Evolutionary conservation across 1,140 invertebrate species (phyloP).

Genomic region (Tetranychus urticae): DNA sequence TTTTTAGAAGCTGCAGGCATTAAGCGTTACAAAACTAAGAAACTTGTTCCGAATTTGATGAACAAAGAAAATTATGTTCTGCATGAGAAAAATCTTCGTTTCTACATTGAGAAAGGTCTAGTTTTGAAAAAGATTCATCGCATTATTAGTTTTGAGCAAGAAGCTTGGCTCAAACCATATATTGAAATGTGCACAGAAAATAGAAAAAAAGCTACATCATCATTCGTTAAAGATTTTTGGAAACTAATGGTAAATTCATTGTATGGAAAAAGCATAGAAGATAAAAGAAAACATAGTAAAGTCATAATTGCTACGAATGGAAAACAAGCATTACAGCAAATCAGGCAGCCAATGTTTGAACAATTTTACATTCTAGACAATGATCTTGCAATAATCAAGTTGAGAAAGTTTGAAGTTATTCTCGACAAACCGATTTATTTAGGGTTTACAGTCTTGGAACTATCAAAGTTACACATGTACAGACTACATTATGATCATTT

Average conservation of each 20-base stretch:
- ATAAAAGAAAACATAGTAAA: constrained; percentile 22
- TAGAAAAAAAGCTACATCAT: constrained; percentile 13
- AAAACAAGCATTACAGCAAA: constrained; percentile 16
- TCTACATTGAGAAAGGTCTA: constrained; percentile 22
- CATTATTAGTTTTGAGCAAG: constrained; percentile 25
- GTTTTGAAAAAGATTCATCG: constrained; percentile 24
- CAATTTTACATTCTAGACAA: constrained; percentile 12
- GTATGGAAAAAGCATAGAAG: constrained; percentile 27
- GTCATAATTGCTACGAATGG: constrained; percentile 19
- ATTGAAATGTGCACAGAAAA: constrained; percentile 22
- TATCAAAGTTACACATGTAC: constrained; percentile 16
- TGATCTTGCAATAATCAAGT: constrained; percentile 8
- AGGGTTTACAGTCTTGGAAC: constrained; percentile 14
- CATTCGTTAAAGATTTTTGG: constrained; percentile 17
- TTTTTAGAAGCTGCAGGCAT: neutral
- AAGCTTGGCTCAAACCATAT: constrained; percentile 22
- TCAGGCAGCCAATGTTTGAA: constrained; percentile 21
- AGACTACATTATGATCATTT: constrained; percentile 17
- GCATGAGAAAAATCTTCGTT: constrained; percentile 26
- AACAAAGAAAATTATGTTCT: constrained; percentile 22
- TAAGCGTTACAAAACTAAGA: neutral
- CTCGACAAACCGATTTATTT: constrained; percentile 16
- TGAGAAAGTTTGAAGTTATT: constrained; percentile 9
- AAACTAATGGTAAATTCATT: constrained; percentile 24
- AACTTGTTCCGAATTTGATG: constrained; percentile 4